phyloP scores from a whole-genome alignment of 1,140 invertebrate species.

The Euwallacea similis region DNA sequence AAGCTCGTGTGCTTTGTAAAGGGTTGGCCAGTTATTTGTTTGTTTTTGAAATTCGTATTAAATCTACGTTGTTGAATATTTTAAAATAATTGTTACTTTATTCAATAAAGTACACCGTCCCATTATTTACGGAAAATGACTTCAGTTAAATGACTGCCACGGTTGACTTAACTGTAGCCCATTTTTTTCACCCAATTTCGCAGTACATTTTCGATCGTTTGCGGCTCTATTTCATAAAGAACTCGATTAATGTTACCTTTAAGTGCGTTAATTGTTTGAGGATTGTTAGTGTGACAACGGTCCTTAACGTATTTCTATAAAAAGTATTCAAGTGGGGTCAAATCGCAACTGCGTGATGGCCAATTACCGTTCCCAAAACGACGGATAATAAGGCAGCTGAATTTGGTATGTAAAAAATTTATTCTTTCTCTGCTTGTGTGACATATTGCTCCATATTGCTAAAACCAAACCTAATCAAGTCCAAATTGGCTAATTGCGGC shows the following conservation, averaged over 20 bases:
- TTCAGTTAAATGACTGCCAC: no score
- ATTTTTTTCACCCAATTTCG: conserved; percentile 8
- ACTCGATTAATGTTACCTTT: background rate
- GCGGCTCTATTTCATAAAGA: conserved; percentile 1
- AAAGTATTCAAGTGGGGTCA: conserved; percentile 53
- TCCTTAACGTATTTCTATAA: conserved; percentile 54
- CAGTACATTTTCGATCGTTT: conserved; percentile 20
- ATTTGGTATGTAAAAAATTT: conserved; percentile 31
- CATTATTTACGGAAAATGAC: background rate
- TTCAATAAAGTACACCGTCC: background rate
- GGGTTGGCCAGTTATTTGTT: no score
- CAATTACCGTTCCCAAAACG: conserved; percentile 45
- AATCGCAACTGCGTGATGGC: conserved; percentile 53
- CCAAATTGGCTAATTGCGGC: conserved; percentile 39
- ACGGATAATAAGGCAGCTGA: conserved; percentile 23
- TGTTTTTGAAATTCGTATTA: no score
- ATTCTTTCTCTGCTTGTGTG: conserved; percentile 30
- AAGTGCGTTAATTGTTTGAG: background rate
- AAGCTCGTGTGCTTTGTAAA: no score
- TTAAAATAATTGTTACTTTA: no score
- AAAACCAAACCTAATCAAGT: conserved; percentile 39
- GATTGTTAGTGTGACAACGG: conserved; percentile 17
- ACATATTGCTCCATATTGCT: conserved; percentile 40
- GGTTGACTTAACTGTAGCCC: conserved; percentile 11
- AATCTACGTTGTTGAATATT: no score